Evolutionary conservation across 2,797 vertebrate genomes (phyloP).

Genomic region (Helicolenus hilgendorfi): DNA sequence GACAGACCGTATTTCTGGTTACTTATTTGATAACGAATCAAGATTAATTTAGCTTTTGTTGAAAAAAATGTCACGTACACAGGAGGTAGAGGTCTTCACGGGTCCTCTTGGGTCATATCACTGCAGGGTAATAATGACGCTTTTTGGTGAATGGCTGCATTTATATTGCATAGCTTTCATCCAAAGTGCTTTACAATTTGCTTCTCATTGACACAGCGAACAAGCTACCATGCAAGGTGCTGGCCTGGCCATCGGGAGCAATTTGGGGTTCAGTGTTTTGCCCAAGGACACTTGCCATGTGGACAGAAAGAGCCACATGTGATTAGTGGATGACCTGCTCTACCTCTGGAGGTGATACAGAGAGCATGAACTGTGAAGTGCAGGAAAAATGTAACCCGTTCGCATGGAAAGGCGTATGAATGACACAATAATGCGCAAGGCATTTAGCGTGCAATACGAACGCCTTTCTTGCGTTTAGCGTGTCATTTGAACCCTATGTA

Average conservation of each 20-base stretch:
- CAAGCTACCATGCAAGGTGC: neutral
- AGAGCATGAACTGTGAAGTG: too few species aligned
- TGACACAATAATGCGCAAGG: too few species aligned
- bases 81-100: neutral
- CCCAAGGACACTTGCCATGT: too few species aligned
- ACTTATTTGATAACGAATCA: slow-evolving; percentile 52
- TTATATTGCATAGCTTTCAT: neutral
- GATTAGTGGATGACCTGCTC: neutral
- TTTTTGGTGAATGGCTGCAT: neutral
- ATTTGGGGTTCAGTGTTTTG: neutral
- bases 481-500: too few species aligned
- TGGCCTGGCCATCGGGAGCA: neutral
- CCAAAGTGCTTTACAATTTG: neutral
- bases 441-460: too few species aligned
- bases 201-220: neutral
- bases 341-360: too few species aligned
- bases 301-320: neutral
- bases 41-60: slow-evolving; percentile 33
- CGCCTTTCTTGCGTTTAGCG: too few species aligned
- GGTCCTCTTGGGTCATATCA: neutral
- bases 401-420: too few species aligned
- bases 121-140: neutral
- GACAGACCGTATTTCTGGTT: slow-evolving; percentile 32
- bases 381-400: too few species aligned
- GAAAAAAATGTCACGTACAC: neutral